These are phyloP conservation scores for Epirrhoe alternata DNA, from an alignment of 2,888 invertebrate species.

Conservation along the genomic window DNA sequence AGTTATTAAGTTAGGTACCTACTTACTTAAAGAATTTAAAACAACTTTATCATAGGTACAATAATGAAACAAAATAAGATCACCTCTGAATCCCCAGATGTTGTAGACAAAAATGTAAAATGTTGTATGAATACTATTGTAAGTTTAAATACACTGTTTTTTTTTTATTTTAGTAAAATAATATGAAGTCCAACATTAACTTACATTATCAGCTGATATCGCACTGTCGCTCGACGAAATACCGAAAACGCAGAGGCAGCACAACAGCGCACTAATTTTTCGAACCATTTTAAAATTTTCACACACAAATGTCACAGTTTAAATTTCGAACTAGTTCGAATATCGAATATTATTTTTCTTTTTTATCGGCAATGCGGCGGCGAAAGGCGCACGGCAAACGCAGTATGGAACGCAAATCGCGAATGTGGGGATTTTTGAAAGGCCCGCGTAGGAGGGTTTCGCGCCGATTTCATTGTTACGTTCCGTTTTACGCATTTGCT, in stretches of 20 bases:
- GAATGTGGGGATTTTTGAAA: constrained; percentile 80
- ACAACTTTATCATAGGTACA: too few species aligned
- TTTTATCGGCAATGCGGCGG: constrained; percentile 50
- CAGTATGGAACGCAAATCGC: constrained; percentile 67
- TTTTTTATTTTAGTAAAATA: too few species aligned
- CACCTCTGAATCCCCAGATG: too few species aligned
- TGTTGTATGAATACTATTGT: too few species aligned
- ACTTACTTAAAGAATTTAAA: too few species aligned
- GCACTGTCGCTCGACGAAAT: constrained; percentile 77
- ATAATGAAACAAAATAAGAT: too few species aligned
- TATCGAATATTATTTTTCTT: constrained; percentile 46
- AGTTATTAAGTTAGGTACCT: too few species aligned
- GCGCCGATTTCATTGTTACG: constrained; percentile 71
- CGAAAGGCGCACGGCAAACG: constrained; percentile 75
- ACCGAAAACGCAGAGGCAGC: constrained; percentile 75
- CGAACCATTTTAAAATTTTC: constrained; percentile 69
- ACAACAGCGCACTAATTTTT: constrained; percentile 75
- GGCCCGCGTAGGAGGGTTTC: constrained; percentile 84
- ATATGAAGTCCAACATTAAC: constrained; percentile 45
- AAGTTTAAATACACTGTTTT: too few species aligned
- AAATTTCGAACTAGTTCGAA: constrained; percentile 35
- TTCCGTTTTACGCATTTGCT: constrained; percentile 64
- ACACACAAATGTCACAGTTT: constrained; percentile 36
- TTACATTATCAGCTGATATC: constrained; percentile 76
- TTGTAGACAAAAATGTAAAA: too few species aligned